Evolutionary conservation across 2,797 vertebrate genomes (phyloP).

Genomic region (Pangasius krempfi): DNA sequence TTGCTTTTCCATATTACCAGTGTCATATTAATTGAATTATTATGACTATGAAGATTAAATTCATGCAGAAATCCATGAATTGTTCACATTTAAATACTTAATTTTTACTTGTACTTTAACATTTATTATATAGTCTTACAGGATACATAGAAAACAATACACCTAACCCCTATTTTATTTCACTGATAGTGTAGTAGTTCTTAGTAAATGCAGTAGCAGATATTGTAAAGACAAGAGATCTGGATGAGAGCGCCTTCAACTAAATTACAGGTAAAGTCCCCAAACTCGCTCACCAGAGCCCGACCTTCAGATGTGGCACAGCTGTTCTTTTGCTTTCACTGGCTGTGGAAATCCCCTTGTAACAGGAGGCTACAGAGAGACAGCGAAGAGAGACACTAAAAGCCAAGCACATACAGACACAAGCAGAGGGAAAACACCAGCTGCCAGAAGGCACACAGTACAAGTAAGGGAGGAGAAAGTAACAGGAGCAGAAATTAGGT

Average conservation of each 20-base stretch:
- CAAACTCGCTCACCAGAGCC: conserved; percentile 35
- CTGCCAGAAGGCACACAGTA: conserved; percentile 34
- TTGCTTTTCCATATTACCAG: background rate
- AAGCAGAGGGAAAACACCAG: conserved; percentile 34
- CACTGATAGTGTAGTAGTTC: background rate
- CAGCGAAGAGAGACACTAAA: conserved; percentile 34
- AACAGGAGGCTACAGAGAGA: conserved; percentile 36
- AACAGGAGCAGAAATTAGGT: conserved; percentile 12
- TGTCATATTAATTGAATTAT: background rate
- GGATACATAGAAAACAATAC: background rate
- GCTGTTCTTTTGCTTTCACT: conserved; percentile 44
- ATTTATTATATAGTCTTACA: conserved; percentile 2
- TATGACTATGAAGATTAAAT: background rate
- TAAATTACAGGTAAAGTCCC: conserved; percentile 51
- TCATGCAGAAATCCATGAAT: background rate
- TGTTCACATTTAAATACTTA: too few species aligned
- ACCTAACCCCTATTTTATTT: background rate
- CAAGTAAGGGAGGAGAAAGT: conserved; percentile 23
- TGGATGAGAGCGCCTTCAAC: conserved; percentile 14
- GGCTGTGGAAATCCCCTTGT: conserved; percentile 42
- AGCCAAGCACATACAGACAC: conserved; percentile 23
- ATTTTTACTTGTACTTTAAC: background rate
- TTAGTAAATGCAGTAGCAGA: background rate
- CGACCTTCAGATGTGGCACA: conserved; percentile 43
- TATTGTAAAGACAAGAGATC: conserved; percentile 25